Evolutionary conservation across 2,113 vertebrate species (phyloP).

Genomic region (Myrmophylax atrothorax): DNA sequence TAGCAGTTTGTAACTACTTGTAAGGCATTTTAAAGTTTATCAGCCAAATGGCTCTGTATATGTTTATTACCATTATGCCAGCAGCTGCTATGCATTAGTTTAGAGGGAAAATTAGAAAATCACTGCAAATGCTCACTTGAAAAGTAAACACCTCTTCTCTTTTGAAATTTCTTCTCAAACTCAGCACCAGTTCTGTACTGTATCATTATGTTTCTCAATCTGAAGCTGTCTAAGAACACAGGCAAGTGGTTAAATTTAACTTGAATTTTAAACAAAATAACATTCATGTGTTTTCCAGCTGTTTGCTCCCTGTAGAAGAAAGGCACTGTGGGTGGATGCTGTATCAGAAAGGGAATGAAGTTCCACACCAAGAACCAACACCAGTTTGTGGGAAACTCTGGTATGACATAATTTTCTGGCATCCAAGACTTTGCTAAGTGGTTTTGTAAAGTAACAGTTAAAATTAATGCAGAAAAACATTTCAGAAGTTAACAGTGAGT

Average conservation of each 20-base stretch:
- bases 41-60: not conserved
- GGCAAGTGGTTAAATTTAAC: slow-evolving; percentile 16
- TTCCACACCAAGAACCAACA: not conserved
- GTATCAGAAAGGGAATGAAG: not conserved
- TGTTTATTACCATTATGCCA: not conserved
- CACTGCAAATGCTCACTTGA: not conserved
- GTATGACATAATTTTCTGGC: not conserved
- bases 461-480: not conserved
- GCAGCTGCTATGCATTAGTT: not conserved
- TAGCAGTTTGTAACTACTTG: not conserved
- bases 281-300: slow-evolving; percentile 17
- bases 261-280: not conserved
- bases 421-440: not conserved
- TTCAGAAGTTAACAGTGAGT: slow-evolving; percentile 42
- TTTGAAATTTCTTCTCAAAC: not conserved
- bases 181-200: not conserved
- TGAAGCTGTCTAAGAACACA: not conserved
- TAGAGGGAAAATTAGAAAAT: not conserved
- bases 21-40: not conserved
- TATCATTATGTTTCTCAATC: not conserved
- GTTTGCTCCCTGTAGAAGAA: slow-evolving; percentile 10
- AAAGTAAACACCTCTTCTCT: not conserved
- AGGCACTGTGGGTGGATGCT: not conserved
- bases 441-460: slow-evolving; percentile 19
- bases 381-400: not conserved